Evolutionary conservation across 2,888 invertebrate genomes (phyloP).

Genomic region (Drosophila sordidula): DNA sequence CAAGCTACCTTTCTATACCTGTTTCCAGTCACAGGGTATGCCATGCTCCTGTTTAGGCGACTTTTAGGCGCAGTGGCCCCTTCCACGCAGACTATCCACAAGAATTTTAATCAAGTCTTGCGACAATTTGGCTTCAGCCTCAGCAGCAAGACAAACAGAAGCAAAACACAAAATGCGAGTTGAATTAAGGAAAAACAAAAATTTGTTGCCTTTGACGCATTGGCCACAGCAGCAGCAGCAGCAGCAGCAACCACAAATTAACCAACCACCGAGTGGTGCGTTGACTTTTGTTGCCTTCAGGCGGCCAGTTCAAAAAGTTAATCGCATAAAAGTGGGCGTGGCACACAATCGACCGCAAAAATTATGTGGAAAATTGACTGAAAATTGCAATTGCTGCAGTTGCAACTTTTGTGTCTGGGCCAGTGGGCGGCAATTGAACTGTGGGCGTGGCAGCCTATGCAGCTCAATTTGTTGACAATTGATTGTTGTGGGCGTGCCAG

Average conservation of each 20-base stretch:
- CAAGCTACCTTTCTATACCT: neutral
- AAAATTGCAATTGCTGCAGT: slow-evolving; percentile 74
- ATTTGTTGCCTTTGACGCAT: slow-evolving; percentile 51
- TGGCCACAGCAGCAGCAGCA: slow-evolving; percentile 26
- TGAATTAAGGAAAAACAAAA: slow-evolving; percentile 24
- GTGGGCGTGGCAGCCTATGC: slow-evolving; percentile 28
- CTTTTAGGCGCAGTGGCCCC: slow-evolving; percentile 36
- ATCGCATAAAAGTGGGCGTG: slow-evolving; percentile 53
- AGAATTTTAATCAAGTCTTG: slow-evolving; percentile 62
- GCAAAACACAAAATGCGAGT: slow-evolving; percentile 12
- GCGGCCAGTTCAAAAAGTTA: slow-evolving; percentile 58
- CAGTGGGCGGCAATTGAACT: slow-evolving; percentile 4
- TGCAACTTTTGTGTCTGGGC: slow-evolving; percentile 24
- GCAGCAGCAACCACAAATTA: slow-evolving; percentile 47
- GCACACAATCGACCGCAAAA: slow-evolving; percentile 61
- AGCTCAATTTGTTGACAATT: slow-evolving; percentile 58
- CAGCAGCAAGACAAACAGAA: slow-evolving; percentile 25
- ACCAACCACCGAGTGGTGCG: slow-evolving; percentile 30
- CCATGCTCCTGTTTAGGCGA: slow-evolving; percentile 28
- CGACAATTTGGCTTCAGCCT: slow-evolving; percentile 38
- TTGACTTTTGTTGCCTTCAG: slow-evolving; percentile 38
- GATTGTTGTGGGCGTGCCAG: slow-evolving; percentile 44
- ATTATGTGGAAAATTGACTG: slow-evolving; percentile 72
- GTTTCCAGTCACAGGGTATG: slow-evolving; percentile 4
- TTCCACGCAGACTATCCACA: slow-evolving; percentile 28